Evolutionary conservation across 2,797 vertebrate species (phyloP), one percentile per base, ranked within the genome.

Genomic region (Gallinago solitaria): DNA sequence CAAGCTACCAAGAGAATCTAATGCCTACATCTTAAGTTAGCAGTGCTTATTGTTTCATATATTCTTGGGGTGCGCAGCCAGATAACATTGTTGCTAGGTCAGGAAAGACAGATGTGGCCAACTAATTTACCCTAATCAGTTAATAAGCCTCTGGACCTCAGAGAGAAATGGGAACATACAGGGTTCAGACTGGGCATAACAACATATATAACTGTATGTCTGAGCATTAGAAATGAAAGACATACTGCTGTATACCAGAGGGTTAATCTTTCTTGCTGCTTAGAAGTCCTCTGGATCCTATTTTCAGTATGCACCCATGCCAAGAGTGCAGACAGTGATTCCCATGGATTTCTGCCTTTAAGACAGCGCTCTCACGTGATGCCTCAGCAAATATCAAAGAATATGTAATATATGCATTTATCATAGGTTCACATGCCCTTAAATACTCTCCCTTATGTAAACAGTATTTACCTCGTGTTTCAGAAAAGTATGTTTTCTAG

Each of bases 381-480:
- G 43, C 53, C 45, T 86, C 69, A 87, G 37, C n/a, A 90, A 80
- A 16, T 73, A 76, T 53, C 48, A 94, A 90, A 82, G 54, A 65
- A 50, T 60, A 91, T 30, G 9, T 20, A 90, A 86, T 59, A 76
- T 41, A 75, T 27, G 39, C 14, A 51, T 85, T 83, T 94, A 69
- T 73, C 47, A 78, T 35, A 88, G 57, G 51, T 60, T 86, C 65
- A 86, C 48, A 89, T 45, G 15, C 30, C 17, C 41, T 70, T 87
- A 86, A 93, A 88, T 51, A 30, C 9, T 48, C 23, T 85, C 28
- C 47, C 3, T 75, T 88, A 82, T 86, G 94, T 93, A 89, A 97
- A 60, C 51, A 75, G 33, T 73, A 69, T 93, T 93, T 96, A 74
- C 56, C n/a, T 96, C 57, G 45, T 48, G 35, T 89, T 95, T n/a